These are phyloP conservation scores for Sitta europaea DNA, from an alignment of 2,113 vertebrate genomes.

Conservation along the genomic window DNA sequence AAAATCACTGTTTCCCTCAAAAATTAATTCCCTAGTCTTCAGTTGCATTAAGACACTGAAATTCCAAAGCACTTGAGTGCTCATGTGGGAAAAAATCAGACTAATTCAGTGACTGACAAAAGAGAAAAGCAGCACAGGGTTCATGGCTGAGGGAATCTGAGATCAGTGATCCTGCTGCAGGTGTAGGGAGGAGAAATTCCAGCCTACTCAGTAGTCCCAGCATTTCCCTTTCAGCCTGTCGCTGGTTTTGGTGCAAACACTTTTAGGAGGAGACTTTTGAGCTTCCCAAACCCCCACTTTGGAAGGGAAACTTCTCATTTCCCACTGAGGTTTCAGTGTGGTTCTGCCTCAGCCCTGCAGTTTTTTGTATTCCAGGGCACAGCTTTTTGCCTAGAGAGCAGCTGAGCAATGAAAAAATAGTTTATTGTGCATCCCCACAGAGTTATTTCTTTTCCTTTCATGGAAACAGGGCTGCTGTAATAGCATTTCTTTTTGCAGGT, in stretches of 20 bases:
- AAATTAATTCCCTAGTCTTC: not conserved
- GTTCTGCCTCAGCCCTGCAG: not conserved
- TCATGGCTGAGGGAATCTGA: not conserved
- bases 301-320: not conserved
- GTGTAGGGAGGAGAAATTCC: not conserved
- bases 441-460: not conserved
- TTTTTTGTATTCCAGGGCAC: not conserved
- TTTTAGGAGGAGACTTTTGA: not conserved
- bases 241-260: not conserved
- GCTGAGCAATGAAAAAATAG: not conserved
- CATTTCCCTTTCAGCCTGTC: not conserved
- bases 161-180: not conserved
- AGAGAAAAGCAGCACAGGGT: not conserved
- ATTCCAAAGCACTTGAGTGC: not conserved
- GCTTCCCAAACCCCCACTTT: not conserved
- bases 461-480: not conserved
- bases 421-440: not conserved
- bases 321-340: not conserved
- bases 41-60: not conserved
- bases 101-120: not conserved
- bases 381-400: not conserved
- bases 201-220: not conserved
- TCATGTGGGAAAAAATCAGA: not conserved
- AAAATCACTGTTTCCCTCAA: not conserved
- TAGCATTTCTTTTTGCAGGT: not conserved